Conservation (phyloP, 2,113 vertebrate genomes). For the Nothoprocta pentlandii region DNA sequence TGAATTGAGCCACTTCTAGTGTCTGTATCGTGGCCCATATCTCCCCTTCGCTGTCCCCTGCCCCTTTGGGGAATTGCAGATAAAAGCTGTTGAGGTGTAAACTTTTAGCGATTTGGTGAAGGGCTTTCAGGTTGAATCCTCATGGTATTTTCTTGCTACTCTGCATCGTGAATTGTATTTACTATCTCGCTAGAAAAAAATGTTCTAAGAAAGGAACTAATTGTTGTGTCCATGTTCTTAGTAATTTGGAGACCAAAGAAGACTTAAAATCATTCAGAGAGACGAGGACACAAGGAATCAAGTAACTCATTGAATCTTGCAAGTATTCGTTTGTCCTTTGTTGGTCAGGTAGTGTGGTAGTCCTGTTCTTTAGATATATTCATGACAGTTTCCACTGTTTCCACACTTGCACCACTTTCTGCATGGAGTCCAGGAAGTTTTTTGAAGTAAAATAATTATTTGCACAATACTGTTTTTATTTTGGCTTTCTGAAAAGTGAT, state of each 20-base stretch:
- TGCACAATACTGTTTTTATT: background rate
- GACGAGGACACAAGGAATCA: background rate
- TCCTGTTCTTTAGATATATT: background rate
- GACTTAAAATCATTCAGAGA: constrained; percentile 9
- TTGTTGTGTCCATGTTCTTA: constrained; percentile 12
- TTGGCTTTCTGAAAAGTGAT: background rate
- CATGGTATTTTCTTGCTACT: background rate
- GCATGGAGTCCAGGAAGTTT: background rate
- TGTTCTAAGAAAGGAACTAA: background rate
- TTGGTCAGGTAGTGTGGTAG: background rate
- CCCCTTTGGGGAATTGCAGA: background rate
- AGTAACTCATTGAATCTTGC: constrained; percentile 26
- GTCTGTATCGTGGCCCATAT: background rate
- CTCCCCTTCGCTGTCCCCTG: background rate
- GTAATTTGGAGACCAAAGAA: constrained; percentile 8
- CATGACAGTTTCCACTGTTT: background rate
- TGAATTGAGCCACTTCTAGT: background rate
- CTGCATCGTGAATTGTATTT: background rate
- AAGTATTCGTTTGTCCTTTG: background rate
- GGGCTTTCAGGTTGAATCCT: background rate
- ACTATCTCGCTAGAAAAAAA: background rate
- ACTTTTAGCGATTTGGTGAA: background rate
- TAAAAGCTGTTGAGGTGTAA: background rate
- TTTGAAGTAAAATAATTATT: background rate
- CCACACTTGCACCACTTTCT: background rate